Percentiles rank a stretch among this genome's conserved stretches.
phyloP scores from a whole-genome alignment of 1,140 invertebrate genomes.

The Melipona quadrifasciata region DNA sequence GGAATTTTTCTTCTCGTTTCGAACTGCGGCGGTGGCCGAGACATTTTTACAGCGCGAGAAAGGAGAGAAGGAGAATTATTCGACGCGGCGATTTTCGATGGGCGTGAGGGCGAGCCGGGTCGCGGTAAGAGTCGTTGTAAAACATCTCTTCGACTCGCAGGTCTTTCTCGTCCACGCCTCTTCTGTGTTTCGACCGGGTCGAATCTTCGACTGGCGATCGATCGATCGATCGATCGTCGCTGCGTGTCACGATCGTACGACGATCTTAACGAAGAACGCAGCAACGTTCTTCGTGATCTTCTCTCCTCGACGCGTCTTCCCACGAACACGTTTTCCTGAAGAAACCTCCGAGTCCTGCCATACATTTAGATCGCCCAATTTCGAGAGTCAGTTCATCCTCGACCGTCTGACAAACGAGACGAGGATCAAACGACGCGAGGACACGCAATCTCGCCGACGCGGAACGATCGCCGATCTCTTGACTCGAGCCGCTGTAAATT shows the following conservation, averaged over 20 bases:
- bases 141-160: conserved; percentile 3
- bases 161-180: conserved; percentile 27
- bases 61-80: background rate
- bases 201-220: conserved; percentile 1
- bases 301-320: background rate
- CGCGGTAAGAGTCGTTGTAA: background rate
- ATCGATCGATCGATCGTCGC: background rate
- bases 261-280: background rate
- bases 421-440: conserved; percentile 11
- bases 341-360: background rate
- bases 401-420: background rate
- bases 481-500: conserved; percentile 53
- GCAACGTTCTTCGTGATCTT: background rate
- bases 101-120: conserved; percentile 2
- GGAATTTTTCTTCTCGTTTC: background rate
- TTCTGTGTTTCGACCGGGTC: conserved; percentile 5
- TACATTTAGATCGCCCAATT: background rate
- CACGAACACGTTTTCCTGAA: background rate
- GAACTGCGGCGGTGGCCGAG: background rate
- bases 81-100: background rate
- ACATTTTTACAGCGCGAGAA: background rate
- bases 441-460: conserved; percentile 21
- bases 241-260: background rate
- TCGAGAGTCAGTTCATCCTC: background rate
- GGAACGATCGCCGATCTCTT: background rate